phyloP scores from a whole-genome alignment of 2,888 invertebrate species.

The Scaptomyza parva region DNA sequence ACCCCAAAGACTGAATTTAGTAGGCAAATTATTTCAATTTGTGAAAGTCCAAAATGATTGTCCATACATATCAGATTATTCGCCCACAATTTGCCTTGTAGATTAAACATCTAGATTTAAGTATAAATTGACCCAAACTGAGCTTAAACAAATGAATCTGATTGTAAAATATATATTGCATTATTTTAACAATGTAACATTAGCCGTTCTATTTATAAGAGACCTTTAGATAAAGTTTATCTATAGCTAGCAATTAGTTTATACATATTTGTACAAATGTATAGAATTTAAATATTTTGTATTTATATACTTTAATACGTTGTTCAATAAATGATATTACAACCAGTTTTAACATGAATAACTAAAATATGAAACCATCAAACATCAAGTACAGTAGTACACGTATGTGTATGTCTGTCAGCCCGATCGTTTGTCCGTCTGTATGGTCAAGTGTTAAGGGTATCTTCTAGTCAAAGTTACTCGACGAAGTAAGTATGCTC shows the following conservation, averaged over 20 bases:
- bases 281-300: conserved; percentile 59
- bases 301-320: conserved; percentile 34
- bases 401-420: too few relatives aligned
- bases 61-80: conserved; percentile 35
- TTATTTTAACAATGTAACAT: conserved; percentile 18
- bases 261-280: conserved; percentile 66
- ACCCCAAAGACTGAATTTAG: conserved; percentile 80
- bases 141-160: conserved; percentile 39
- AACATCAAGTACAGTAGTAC: too few relatives aligned
- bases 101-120: conserved; percentile 16
- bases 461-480: too few relatives aligned
- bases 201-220: conserved; percentile 1
- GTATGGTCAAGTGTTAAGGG: too few relatives aligned
- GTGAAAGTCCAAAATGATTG: conserved; percentile 47
- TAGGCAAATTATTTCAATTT: conserved; percentile 52
- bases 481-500: too few relatives aligned
- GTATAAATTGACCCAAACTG: conserved; percentile 7
- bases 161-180: conserved; percentile 47
- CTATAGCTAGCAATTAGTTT: conserved; percentile 25
- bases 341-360: conserved; percentile 1
- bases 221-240: conserved; percentile 15
- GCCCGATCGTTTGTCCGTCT: too few relatives aligned
- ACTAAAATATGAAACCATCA: too few relatives aligned
- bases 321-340: conserved; percentile 51
- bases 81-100: conserved; percentile 20